phyloP scores from a whole-genome alignment of 2,113 vertebrate genomes.

The Equus quagga region DNA sequence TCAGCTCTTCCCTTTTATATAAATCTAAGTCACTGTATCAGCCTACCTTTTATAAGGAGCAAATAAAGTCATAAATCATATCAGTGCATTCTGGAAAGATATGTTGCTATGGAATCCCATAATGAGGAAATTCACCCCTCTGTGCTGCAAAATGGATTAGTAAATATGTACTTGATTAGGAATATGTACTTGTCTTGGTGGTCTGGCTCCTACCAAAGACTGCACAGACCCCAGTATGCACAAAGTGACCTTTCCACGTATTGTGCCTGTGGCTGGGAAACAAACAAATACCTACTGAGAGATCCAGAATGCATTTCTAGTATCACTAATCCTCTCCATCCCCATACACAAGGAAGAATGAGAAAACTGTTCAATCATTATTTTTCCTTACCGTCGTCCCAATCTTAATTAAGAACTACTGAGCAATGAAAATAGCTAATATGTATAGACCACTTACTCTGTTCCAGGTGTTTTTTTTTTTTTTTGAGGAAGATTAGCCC shows the following conservation, averaged over 20 bases:
- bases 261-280: background rate
- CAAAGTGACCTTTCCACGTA: background rate
- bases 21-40: background rate
- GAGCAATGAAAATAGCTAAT: background rate
- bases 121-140: background rate
- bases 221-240: background rate
- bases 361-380: background rate
- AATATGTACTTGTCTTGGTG: background rate
- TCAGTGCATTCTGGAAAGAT: background rate
- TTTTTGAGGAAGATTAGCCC: too few species aligned
- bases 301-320: background rate
- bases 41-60: background rate
- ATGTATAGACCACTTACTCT: background rate
- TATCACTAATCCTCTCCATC: background rate
- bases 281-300: background rate
- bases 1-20: background rate
- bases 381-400: background rate
- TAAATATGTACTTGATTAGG: too few species aligned
- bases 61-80: conserved; percentile 8
- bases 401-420: background rate
- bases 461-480: background rate
- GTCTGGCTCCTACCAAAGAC: background rate
- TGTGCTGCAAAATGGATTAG: background rate
- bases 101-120: background rate
- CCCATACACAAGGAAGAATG: background rate